These are phyloP conservation scores for Megaceryle alcyon DNA, from an alignment of 2,797 vertebrate genomes.

Conservation along the genomic window DNA sequence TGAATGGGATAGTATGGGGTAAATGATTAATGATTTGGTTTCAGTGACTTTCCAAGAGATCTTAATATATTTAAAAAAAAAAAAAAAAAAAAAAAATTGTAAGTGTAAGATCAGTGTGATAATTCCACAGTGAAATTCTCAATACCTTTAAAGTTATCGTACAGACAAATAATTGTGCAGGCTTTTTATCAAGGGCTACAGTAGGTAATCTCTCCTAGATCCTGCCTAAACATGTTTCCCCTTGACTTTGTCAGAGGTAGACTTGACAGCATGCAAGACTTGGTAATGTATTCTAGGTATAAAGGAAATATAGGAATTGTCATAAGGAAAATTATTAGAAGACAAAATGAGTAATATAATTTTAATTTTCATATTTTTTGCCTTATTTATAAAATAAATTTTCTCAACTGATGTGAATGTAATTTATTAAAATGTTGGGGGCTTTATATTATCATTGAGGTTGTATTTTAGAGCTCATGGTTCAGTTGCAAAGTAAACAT, in stretches of 20 bases:
- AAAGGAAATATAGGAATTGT: not conserved
- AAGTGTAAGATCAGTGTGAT: not conserved
- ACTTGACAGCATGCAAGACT: not conserved
- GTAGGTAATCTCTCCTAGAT: not conserved
- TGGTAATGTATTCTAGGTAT: not conserved
- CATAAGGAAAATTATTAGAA: not conserved
- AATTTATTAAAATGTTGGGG: not conserved
- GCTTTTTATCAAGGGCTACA: not conserved
- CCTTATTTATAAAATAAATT: not conserved
- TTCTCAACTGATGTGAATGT: not conserved
- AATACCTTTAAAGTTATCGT: not conserved
- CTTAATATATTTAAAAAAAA: not conserved
- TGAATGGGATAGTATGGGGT: not conserved
- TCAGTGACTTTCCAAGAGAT: not conserved
- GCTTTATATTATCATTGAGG: rapidly evolving
- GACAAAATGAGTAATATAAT: not conserved
- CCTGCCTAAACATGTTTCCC: not conserved
- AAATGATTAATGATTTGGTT: not conserved
- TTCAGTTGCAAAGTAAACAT: not conserved
- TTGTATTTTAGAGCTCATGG: not conserved
- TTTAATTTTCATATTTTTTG: not conserved
- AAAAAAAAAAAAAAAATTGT: too few species aligned
- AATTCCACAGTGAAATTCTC: not conserved
- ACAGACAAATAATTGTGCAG: not conserved
- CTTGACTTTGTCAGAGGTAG: not conserved